phyloP scores from a whole-genome alignment of 2,888 invertebrate species.

The Elgonia sp. region DNA sequence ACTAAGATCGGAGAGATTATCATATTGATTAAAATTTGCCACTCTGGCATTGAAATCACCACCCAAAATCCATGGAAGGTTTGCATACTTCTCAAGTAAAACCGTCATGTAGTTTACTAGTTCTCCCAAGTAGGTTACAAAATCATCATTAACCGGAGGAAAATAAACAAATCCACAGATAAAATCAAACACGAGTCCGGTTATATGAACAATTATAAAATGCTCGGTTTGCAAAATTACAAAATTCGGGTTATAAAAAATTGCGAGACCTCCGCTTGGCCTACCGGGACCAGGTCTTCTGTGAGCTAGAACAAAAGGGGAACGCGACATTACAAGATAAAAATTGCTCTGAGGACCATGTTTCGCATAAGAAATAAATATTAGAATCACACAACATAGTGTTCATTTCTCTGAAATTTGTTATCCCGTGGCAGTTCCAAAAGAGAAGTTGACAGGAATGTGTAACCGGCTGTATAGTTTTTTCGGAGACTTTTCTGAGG shows the following conservation, averaged over 20 bases:
- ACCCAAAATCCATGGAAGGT: not conserved
- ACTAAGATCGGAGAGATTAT: not conserved
- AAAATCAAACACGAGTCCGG: not conserved
- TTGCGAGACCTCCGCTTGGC: not conserved
- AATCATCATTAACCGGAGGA: not conserved
- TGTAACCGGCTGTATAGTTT: too few relatives aligned
- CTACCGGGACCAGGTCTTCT: not conserved
- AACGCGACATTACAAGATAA: not conserved
- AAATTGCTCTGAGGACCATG: not conserved
- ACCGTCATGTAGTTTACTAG: not conserved
- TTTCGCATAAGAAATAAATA: not conserved
- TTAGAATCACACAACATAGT: too few relatives aligned
- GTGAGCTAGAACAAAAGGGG: not conserved
- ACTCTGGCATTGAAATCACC: not conserved
- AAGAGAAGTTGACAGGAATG: too few relatives aligned
- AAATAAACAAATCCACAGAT: not conserved
- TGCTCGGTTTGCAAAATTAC: not conserved
- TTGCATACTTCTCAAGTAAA: not conserved
- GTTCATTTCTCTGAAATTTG: too few relatives aligned
- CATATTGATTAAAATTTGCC: not conserved
- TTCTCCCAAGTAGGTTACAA: not conserved
- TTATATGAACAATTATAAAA: not conserved
- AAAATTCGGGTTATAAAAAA: not conserved
- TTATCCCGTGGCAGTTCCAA: too few relatives aligned
- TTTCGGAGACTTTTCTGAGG: too few relatives aligned